Evolutionary conservation across 2,113 vertebrate species (phyloP), one percentile per base, ranked within the genome.

Genomic region (Glaucidium brasilianum): DNA sequence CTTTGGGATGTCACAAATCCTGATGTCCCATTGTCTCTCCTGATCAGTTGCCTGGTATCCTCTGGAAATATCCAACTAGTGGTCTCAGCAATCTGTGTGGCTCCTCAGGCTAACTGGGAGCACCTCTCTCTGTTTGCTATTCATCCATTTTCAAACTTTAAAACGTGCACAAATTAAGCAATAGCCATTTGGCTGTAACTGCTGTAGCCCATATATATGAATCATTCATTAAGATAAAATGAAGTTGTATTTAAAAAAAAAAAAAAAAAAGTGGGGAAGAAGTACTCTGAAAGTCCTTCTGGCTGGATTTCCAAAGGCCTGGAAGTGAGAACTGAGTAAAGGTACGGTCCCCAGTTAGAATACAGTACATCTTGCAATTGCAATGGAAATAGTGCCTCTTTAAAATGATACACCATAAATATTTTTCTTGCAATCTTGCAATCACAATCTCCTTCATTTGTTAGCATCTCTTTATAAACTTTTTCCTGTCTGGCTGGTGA

Each of bases 71-170:
- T 6, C 12, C 29, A 77, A 0, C 11, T 41, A 67, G 32, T 26
- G 11, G 7, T 25, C 47, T 64, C 2, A 0, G 39, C 9, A 59
- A 39, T 1, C 4, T 34, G 2, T 32, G 7, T 43, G 23, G 5
- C 2, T 92, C 15, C 52, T 68, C 20, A 34, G 30, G 12, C 6
- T 22, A 55, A 2, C 5, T 11, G 68, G 22, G 12, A 53, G 6
- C 37, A 34, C 7, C 1, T 30, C 6, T 18, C 45, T 43, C 17
- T 39, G 20, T 23, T 82, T 85, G 35, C 32, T 30, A 17, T 1
- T 58, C 9, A 59, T 64, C 6, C 6, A 55, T 50, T 84, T 62
- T 66, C 37, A 35, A 34, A 20, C 9, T 55, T 45, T 45, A 49
- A 69, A 87, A 77, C 15, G 10, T 53, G 23, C 6, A 27, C 12